phyloP scores from a whole-genome alignment of 2,888 invertebrate species.

The Polydesmus complanatus region DNA sequence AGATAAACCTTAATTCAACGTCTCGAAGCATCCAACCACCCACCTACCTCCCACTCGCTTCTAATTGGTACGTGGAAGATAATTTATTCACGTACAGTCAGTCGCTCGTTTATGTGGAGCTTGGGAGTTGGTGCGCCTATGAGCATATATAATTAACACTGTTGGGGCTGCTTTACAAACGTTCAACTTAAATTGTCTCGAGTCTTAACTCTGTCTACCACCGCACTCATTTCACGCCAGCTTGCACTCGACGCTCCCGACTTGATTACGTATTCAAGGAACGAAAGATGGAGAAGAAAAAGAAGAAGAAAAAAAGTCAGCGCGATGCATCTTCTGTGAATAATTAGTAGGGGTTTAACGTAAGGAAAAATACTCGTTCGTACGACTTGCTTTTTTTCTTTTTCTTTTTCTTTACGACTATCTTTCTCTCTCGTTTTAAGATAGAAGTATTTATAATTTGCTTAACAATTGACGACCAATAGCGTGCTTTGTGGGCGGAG shows the following conservation, averaged over 20 bases:
- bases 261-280: neutral
- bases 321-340: neutral
- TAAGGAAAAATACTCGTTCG: neutral
- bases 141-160: neutral
- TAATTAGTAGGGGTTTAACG: neutral
- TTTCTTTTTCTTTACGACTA: neutral
- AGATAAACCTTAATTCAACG: neutral
- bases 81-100: neutral
- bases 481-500: too few relatives aligned
- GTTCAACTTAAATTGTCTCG: neutral
- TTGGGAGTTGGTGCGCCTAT: too few relatives aligned
- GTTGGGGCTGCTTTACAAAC: neutral
- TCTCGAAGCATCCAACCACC: neutral
- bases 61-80: neutral
- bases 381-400: neutral
- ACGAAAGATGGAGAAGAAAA: neutral
- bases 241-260: too few relatives aligned
- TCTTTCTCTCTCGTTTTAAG: neutral
- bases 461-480: too few relatives aligned
- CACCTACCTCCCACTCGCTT: neutral
- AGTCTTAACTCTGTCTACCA: too few relatives aligned
- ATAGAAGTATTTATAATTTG: neutral
- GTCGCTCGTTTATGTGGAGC: neutral
- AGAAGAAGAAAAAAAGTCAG: too few relatives aligned
- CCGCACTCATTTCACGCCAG: too few relatives aligned